phyloP scores from a whole-genome alignment of 2,888 invertebrate genomes.

The Tipula confusa region DNA sequence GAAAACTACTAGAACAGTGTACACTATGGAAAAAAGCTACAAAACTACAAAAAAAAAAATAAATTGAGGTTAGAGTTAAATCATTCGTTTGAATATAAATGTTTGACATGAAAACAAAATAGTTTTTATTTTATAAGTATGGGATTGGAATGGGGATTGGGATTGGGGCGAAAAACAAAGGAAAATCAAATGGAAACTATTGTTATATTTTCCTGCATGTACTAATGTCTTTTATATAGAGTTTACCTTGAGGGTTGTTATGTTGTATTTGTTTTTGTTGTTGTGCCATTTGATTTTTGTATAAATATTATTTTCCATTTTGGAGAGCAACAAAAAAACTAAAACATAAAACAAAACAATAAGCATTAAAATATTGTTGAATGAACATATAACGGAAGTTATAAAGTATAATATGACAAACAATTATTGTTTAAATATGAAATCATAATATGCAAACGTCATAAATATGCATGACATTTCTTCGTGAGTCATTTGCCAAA shows the following conservation, averaged over 20 bases:
- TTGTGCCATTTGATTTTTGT: not conserved
- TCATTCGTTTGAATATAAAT: not conserved
- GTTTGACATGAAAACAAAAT: not conserved
- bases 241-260: not conserved
- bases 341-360: not conserved
- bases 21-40: not conserved
- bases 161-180: not conserved
- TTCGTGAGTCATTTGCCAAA: not conserved
- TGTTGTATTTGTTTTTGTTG: not conserved
- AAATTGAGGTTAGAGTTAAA: slow-evolving; percentile 1
- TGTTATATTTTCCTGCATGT: not conserved
- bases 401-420: slow-evolving; percentile 3
- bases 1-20: not conserved
- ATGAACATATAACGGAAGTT: not conserved
- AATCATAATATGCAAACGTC: not conserved
- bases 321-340: not conserved
- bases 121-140: not conserved
- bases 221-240: not conserved
- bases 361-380: not conserved
- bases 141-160: too few relatives aligned
- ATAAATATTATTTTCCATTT: too few relatives aligned
- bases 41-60: not conserved
- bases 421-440: not conserved
- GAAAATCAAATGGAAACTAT: not conserved
- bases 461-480: not conserved